phyloP scores from a whole-genome alignment of 2,888 invertebrate genomes.

The Chironomus tentans region DNA sequence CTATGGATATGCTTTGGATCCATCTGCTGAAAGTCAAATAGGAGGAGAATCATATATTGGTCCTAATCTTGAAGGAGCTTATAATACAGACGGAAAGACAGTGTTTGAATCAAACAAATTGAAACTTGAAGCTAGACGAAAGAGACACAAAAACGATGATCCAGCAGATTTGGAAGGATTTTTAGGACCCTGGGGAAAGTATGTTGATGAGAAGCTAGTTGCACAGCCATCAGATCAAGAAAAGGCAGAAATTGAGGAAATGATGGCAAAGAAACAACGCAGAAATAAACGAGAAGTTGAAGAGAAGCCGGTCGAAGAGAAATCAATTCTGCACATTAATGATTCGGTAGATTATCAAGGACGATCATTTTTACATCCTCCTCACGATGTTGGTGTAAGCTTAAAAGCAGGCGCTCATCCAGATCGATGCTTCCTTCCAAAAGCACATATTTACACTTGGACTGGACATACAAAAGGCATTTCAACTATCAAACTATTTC shows the following conservation, averaged over 20 bases:
- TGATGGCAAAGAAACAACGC: conserved; percentile 83
- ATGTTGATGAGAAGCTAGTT: conserved; percentile 76
- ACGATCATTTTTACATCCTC: conserved; percentile 84
- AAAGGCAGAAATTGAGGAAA: conserved; percentile 87
- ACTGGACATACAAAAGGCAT: conserved; percentile 95
- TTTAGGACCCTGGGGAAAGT: conserved; percentile 96
- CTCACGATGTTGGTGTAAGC: conserved; percentile 87
- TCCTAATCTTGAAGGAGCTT: conserved; percentile 53
- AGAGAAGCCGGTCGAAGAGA: conserved; percentile 89
- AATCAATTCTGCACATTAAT: conserved; percentile 87
- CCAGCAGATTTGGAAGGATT: conserved; percentile 91
- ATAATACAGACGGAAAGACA: conserved; percentile 68
- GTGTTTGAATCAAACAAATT: conserved; percentile 74
- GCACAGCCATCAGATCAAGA: conserved; percentile 90
- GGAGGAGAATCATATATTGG: conserved; percentile 47
- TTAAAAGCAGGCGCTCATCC: conserved; percentile 80
- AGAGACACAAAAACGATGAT: conserved; percentile 78
- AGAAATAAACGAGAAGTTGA: conserved; percentile 76
- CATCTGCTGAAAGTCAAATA: conserved; percentile 49
- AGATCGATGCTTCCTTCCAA: conserved; percentile 91
- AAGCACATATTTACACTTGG: conserved; percentile 93
- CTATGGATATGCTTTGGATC: conserved; percentile 92
- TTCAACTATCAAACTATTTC: conserved; percentile 91
- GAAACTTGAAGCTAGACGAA: conserved; percentile 67
- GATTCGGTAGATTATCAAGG: conserved; percentile 95